Evolutionary conservation across 2,113 vertebrate species (phyloP), one percentile per base, ranked within the genome.

Genomic region (Numenius arquata): DNA sequence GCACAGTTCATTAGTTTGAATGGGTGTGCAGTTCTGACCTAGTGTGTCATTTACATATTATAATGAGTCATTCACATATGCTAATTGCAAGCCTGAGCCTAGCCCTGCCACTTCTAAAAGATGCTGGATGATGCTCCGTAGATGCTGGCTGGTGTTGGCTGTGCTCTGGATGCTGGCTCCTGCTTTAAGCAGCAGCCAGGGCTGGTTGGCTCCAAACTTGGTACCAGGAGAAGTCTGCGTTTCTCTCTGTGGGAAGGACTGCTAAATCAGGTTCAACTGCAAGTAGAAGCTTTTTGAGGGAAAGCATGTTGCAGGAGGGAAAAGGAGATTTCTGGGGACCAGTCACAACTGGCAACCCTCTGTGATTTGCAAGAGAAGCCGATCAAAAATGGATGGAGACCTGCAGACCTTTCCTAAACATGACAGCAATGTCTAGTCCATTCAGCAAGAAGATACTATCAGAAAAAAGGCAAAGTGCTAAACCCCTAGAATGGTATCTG

Each of bases 1-100:
- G 43, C 85, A 92, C 88, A 93, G 95, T 90, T 93, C 96, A 93
- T 96, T 96, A 96, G 88, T 95, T 92, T 95, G 92, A 96, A 96
- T 96, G 95, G 92, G 93, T 1, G 79, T 94, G 95, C 92, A 95
- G 95, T 84, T 97, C 93, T 96, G 96, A 97, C 90, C 95, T 72
- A 84, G 85, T 67, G 90, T 94, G 82, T 78, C n/a, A 94, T 94
- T 96, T 95, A 80, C 90, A 92, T 97, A 96, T 95, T 95, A 90
- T 86, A 96, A 93, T 96, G 75, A 94, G 4, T 12, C 94, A 91
- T 93, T 97, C 94, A 63, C 95, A 96, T 95, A 96, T 91, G 93
- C 91, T 96, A 94, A 96, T 96, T 34, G 76, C 85, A 92, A 93
- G 61, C 25, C 72, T 63, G 79, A 84, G 85, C 82, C 68, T 80